phyloP scores from a whole-genome alignment of 2,888 invertebrate species.

The Osmoderma eremita region DNA sequence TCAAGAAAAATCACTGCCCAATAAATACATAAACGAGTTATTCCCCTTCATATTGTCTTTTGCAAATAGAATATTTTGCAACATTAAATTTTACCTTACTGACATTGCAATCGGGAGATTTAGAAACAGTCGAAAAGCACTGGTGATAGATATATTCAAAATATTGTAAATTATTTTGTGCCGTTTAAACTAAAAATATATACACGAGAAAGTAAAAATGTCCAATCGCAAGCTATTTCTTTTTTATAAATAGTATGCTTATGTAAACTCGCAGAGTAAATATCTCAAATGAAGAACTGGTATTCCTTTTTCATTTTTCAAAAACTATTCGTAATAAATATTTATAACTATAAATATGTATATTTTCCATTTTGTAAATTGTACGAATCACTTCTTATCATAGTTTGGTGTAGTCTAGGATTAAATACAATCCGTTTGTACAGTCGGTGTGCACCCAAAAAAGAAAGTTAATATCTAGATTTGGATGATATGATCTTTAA shows the following conservation, averaged over 20 bases:
- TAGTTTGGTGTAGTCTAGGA: conserved; percentile 24
- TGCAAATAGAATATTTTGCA: no score
- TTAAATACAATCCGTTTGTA: conserved; percentile 17
- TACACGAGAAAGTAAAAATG: conserved; percentile 14
- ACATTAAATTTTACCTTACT: no score
- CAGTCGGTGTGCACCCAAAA: conserved; percentile 6
- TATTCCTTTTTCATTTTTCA: neutral
- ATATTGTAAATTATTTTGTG: conserved; percentile 41
- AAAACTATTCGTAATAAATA: neutral
- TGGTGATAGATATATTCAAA: conserved; percentile 23
- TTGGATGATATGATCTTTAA: no score
- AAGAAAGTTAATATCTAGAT: no score
- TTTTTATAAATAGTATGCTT: conserved; percentile 25
- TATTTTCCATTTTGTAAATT: conserved; percentile 16
- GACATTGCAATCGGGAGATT: neutral
- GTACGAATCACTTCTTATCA: conserved; percentile 14
- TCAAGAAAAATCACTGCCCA: conserved; percentile 14
- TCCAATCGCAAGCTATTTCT: conserved; percentile 27
- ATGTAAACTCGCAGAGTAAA: neutral
- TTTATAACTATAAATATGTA: conserved; percentile 3
- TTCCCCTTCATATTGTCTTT: no score
- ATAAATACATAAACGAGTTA: neutral
- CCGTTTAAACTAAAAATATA: conserved; percentile 13
- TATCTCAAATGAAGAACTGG: no score
- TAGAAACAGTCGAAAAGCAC: conserved; percentile 1